Evolutionary conservation across 2,888 invertebrate genomes (phyloP).

Genomic region (Tinea trinotella): DNA sequence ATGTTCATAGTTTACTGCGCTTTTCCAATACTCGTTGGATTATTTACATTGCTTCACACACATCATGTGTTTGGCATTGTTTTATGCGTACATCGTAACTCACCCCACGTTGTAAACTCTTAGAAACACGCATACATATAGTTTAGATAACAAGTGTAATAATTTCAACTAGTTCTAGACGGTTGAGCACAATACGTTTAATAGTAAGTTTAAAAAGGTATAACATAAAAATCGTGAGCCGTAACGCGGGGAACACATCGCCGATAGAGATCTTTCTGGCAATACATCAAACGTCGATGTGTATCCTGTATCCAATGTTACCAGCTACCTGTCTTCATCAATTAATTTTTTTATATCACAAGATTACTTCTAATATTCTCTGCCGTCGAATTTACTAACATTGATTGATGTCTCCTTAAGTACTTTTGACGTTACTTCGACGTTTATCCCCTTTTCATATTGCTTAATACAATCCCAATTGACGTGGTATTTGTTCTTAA

Average conservation of each 20-base stretch:
- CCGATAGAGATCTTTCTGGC: conserved; percentile 47
- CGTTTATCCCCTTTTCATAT: conserved; percentile 9
- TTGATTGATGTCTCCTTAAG: conserved; percentile 60
- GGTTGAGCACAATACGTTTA: conserved; percentile 12
- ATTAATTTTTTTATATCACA: conserved; percentile 56
- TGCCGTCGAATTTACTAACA: conserved; percentile 38
- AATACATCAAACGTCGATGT: conserved; percentile 40
- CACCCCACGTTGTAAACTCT: too few species aligned
- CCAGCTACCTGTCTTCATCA: conserved; percentile 61
- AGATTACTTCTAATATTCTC: conserved; percentile 46
- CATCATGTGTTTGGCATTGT: too few species aligned
- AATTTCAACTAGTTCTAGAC: conserved; percentile 9
- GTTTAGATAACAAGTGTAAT: not conserved
- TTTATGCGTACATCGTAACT: too few species aligned
- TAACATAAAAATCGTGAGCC: conserved; percentile 18
- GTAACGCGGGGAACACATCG: not conserved
- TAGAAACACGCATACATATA: not conserved
- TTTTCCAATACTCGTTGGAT: too few species aligned
- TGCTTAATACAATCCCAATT: not conserved
- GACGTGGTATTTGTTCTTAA: not conserved
- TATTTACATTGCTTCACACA: too few species aligned
- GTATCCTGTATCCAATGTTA: conserved; percentile 9
- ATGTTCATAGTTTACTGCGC: conserved; percentile 21
- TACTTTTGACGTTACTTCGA: conserved; percentile 28
- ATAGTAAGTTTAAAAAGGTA: conserved; percentile 9